Evolutionary conservation across 1,140 invertebrate species (phyloP).

Genomic region (Thaumetopoea pityocampa): DNA sequence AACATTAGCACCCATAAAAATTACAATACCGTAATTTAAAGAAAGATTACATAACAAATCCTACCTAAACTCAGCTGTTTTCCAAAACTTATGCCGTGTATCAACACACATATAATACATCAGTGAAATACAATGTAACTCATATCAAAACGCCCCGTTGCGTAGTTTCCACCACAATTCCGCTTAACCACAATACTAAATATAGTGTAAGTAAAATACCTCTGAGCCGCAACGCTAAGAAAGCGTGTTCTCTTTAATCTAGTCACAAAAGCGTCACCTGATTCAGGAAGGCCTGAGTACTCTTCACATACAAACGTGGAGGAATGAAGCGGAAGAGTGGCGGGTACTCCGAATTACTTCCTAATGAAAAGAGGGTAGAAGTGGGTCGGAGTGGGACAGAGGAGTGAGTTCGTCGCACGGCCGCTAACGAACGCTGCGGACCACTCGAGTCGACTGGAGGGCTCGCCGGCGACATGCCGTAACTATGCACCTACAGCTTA

Average conservation of each 20-base stretch:
- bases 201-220: slow-evolving; percentile 48
- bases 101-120: background rate
- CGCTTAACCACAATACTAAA: slow-evolving; percentile 49
- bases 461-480: slow-evolving; percentile 25
- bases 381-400: slow-evolving; percentile 50
- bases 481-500: slow-evolving; percentile 22
- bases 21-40: no score
- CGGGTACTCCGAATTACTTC: slow-evolving; percentile 70
- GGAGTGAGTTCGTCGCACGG: slow-evolving; percentile 52
- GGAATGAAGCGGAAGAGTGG: slow-evolving; percentile 70
- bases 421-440: slow-evolving; percentile 65
- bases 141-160: slow-evolving; percentile 2
- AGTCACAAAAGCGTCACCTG: slow-evolving; percentile 71
- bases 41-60: background rate
- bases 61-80: background rate
- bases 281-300: slow-evolving; percentile 63
- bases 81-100: background rate
- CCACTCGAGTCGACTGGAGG: slow-evolving; percentile 51
- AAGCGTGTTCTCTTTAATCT: slow-evolving; percentile 70
- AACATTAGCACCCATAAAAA: no score
- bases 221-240: slow-evolving; percentile 37
- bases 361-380: slow-evolving; percentile 72
- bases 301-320: slow-evolving; percentile 57
- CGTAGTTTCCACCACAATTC: slow-evolving; percentile 8
- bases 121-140: background rate